Evolutionary conservation across 2,888 invertebrate species (phyloP), one percentile per base, ranked within the genome.

Genomic region (Melanchra persicariae): DNA sequence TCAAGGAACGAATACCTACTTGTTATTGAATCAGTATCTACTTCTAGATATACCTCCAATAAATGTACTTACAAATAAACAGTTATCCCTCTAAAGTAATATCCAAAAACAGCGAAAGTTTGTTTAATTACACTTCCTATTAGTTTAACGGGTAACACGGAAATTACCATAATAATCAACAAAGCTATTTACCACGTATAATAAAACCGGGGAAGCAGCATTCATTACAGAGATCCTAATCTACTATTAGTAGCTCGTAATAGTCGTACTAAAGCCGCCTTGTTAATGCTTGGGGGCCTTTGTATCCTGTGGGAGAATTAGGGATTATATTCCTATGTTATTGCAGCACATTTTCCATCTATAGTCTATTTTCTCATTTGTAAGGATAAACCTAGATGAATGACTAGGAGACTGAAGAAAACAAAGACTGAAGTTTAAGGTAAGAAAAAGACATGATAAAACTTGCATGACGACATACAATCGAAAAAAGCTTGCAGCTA

Each of bases 211-310:
- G 71, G 58, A 67, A 40, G 17, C 45, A 63, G 37, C 10, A 34
- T 54, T 83, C 83, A 67, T 85, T 83, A 74, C 52, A 26, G 43
- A 71, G 80, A 81, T 85, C 65, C 43, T 74, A 85, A 83, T 83
- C 81, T 77, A 58, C 65, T 70, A 72, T 77, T 80, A 83, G 67
- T 66, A 47, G 37, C 51, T 61, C 58, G 72, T 80, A 74, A 76
- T 49, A 62, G 47, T 57, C 4, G 37, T 68, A 63, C 52, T 79
- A 70, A 69, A 76, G 61, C 60, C 63, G 54, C 60, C 61, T 49
- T 66, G 77, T 72, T 74, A 74, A 78, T 63, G 67, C 62, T 82
- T 52, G 4, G 9, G 40, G 26, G 22, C 45, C n/a, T 55, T 62
- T 24, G 54, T 61, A 61, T 61, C 55, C 52, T 79, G 52, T 47